Evolutionary conservation across 2,888 invertebrate genomes (phyloP).

Genomic region (Scaptomyza tumidula): DNA sequence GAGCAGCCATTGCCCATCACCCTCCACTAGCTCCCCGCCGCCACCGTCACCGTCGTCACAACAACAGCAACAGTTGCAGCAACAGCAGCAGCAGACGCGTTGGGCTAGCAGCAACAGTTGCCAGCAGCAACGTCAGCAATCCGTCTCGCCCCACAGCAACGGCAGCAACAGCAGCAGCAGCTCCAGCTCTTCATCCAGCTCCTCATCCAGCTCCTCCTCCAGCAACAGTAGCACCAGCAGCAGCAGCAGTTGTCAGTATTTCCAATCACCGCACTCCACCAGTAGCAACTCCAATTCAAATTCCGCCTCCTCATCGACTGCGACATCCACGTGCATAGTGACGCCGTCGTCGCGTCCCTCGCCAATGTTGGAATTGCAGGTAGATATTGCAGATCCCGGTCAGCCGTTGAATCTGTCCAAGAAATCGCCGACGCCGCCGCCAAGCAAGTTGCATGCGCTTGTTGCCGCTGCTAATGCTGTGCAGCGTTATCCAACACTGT

Average conservation of each 20-base stretch:
- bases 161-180: slow-evolving; percentile 77
- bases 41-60: slow-evolving; percentile 45
- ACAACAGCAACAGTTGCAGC: slow-evolving; percentile 83
- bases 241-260: slow-evolving; percentile 83
- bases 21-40: slow-evolving; percentile 83
- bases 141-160: slow-evolving; percentile 83
- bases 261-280: slow-evolving; percentile 84
- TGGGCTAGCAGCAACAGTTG: slow-evolving; percentile 87
- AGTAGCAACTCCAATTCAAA: slow-evolving; percentile 37
- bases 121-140: slow-evolving; percentile 85
- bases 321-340: slow-evolving; percentile 85
- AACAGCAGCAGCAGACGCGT: slow-evolving; percentile 84
- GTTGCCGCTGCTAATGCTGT: slow-evolving; percentile 82
- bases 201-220: slow-evolving; percentile 2
- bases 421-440: slow-evolving; percentile 91
- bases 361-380: slow-evolving; percentile 90
- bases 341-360: slow-evolving; percentile 84
- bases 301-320: slow-evolving; percentile 68
- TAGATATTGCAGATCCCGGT: slow-evolving; percentile 92
- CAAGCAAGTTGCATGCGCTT: slow-evolving; percentile 84
- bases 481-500: slow-evolving; percentile 82
- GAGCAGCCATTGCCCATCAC: slow-evolving; percentile 81
- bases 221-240: slow-evolving; percentile 24
- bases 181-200: slow-evolving; percentile 2
- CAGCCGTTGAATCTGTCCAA: slow-evolving; percentile 96